These are phyloP conservation scores for Calidris pygmaea DNA, from an alignment of 2,113 vertebrate species.

Conservation along the genomic window DNA sequence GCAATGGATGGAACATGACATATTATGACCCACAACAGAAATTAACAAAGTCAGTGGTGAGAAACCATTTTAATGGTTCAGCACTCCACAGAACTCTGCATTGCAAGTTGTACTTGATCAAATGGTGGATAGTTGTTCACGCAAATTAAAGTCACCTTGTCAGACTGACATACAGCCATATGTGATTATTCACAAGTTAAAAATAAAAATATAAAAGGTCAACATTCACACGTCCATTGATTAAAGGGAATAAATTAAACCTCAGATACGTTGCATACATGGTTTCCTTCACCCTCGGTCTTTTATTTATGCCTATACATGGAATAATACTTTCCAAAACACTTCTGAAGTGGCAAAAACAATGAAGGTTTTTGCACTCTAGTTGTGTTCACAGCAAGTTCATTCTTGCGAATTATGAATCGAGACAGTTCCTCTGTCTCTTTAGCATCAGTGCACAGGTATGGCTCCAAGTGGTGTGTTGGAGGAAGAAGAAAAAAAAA, in stretches of 20 bases:
- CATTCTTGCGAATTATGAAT: conserved; percentile 43
- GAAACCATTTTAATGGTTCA: neutral
- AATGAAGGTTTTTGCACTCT: conserved; percentile 58
- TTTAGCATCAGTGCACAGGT: conserved; percentile 71
- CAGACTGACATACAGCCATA: conserved; percentile 26
- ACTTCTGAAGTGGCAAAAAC: conserved; percentile 62
- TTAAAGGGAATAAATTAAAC: conserved; percentile 79
- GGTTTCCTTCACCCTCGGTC: conserved; percentile 57
- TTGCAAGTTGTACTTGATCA: neutral
- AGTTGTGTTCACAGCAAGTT: conserved; percentile 45
- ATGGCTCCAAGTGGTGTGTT: conserved; percentile 64
- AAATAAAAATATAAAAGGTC: conserved; percentile 59
- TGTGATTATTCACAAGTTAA: conserved; percentile 46
- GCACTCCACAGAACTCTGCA: neutral
- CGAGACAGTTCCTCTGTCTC: conserved; percentile 41
- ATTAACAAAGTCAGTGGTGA: neutral
- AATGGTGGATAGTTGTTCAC: neutral
- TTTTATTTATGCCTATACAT: conserved; percentile 60
- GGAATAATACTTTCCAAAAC: conserved; percentile 67
- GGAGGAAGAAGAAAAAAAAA: conserved; percentile 38
- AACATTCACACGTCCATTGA: conserved; percentile 66
- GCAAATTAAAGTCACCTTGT: neutral
- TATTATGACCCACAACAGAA: neutral
- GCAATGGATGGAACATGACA: conserved; percentile 3
- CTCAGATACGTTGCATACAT: conserved; percentile 37